phyloP scores from a whole-genome alignment of 2,113 vertebrate species.

The human region DNA sequence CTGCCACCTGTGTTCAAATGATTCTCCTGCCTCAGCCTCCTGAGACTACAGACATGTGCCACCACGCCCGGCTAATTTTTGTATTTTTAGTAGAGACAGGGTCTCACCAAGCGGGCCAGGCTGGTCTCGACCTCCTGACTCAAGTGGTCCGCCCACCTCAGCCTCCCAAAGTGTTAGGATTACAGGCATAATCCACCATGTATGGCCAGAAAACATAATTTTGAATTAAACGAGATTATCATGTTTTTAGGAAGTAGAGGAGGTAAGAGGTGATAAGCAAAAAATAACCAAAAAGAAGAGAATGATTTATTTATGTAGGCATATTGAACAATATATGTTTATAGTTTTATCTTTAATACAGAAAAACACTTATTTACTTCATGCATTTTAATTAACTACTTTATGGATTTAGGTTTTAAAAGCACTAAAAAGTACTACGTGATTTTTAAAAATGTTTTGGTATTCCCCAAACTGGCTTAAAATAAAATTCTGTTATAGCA shows the following conservation, averaged over 20 bases:
- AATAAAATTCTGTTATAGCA: constrained; percentile 20
- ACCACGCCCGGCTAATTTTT: too few relatives aligned
- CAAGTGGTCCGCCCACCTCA: too few relatives aligned
- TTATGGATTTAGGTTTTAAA: neutral
- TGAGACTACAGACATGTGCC: too few relatives aligned
- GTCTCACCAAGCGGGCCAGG: too few relatives aligned
- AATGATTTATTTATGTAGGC: neutral
- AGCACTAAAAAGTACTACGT: neutral
- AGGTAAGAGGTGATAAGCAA: constrained; percentile 10
- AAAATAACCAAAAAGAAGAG: neutral
- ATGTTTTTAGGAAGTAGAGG: neutral
- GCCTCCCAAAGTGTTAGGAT: too few relatives aligned
- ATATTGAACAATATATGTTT: neutral
- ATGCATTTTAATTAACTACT: neutral
- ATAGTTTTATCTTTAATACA: neutral
- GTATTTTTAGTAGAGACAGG: too few relatives aligned
- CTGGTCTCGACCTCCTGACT: too few relatives aligned
- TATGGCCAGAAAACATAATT: neutral
- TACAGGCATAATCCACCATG: too few relatives aligned
- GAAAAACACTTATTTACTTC: constrained; percentile 2
- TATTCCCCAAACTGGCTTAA: constrained; percentile 4
- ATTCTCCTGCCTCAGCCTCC: too few relatives aligned
- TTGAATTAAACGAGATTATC: constrained; percentile 38
- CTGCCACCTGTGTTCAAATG: too few relatives aligned
- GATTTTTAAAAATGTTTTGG: neutral